phyloP scores from a whole-genome alignment of 2,888 invertebrate genomes.

The Ornithoptera alexandrae region DNA sequence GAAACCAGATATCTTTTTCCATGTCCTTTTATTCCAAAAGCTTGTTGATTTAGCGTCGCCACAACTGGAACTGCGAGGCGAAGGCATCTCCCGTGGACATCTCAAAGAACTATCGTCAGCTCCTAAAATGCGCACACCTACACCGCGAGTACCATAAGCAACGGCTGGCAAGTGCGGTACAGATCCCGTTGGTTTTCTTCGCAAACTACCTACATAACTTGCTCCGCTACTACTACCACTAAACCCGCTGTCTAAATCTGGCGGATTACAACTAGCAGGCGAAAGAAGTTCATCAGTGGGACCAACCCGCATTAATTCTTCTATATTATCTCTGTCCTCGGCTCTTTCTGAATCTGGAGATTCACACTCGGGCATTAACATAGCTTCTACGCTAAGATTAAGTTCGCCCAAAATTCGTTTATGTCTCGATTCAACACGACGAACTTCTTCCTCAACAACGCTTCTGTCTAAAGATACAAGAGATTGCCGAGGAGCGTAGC shows the following conservation, averaged over 20 bases:
- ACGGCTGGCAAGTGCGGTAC: constrained; percentile 76
- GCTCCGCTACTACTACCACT: constrained; percentile 91
- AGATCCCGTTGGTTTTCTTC: constrained; percentile 77
- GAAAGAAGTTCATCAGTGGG: constrained; percentile 87
- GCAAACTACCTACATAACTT: constrained; percentile 87
- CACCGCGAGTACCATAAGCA: constrained; percentile 75
- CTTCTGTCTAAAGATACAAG: constrained; percentile 85
- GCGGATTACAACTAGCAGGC: constrained; percentile 82
- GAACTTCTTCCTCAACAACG: constrained; percentile 90
- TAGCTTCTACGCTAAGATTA: constrained; percentile 92
- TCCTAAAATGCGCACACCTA: constrained; percentile 71
- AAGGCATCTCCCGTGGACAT: constrained; percentile 62
- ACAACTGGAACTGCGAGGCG: constrained; percentile 73
- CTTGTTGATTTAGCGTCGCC: constrained; percentile 76
- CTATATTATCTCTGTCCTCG: constrained; percentile 81
- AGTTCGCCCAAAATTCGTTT: constrained; percentile 90
- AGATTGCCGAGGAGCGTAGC: constrained; percentile 78
- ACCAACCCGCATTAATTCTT: constrained; percentile 84
- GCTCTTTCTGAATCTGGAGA: constrained; percentile 83
- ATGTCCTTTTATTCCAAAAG: constrained; percentile 88
- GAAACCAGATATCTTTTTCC: constrained; percentile 88
- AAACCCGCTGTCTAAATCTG: constrained; percentile 90
- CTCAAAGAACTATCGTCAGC: constrained; percentile 68
- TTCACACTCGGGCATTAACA: constrained; percentile 91
- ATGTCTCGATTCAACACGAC: constrained; percentile 90